These are phyloP conservation scores for Chrysolina americana DNA, from an alignment of 2,888 invertebrate species.

Conservation along the genomic window DNA sequence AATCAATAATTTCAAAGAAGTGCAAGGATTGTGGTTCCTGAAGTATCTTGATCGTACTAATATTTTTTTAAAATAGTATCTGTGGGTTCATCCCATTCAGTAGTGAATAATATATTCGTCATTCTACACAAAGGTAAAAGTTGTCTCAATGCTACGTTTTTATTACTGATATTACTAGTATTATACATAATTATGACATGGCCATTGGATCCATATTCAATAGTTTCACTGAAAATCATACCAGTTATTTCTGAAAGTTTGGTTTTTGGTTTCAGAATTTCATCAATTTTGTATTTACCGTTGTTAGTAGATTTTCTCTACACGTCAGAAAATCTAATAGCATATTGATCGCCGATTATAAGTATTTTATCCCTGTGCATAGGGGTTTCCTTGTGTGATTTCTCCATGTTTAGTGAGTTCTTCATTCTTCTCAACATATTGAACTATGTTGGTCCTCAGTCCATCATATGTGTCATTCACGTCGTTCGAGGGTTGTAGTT, in stretches of 20 bases:
- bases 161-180: conserved; percentile 20
- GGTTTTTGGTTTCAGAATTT: conserved; percentile 16
- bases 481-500: not conserved
- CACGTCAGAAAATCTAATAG: conserved; percentile 10
- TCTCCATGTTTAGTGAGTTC: conserved; percentile 4
- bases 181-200: conserved; percentile 16
- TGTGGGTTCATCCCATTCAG: conserved; percentile 12
- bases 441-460: conserved; percentile 15
- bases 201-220: conserved; percentile 17
- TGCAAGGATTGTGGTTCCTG: conserved; percentile 7
- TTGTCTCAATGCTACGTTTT: conserved; percentile 13
- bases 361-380: conserved; percentile 17
- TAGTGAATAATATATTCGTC: not conserved
- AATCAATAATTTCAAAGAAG: too few relatives aligned
- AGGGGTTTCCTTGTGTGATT: conserved; percentile 10
- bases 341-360: conserved; percentile 20
- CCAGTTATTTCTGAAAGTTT: conserved; percentile 11
- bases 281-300: conserved; percentile 15
- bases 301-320: conserved; percentile 1
- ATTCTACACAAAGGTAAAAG: not conserved
- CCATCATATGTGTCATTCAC: not conserved
- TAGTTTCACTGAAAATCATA: conserved; percentile 15
- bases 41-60: conserved; percentile 1
- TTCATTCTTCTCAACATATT: conserved; percentile 8
- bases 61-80: conserved; percentile 21